Base-by-base conservation (phyloP, 2,888 invertebrate species). In the Apoda limacodes region DNA sequence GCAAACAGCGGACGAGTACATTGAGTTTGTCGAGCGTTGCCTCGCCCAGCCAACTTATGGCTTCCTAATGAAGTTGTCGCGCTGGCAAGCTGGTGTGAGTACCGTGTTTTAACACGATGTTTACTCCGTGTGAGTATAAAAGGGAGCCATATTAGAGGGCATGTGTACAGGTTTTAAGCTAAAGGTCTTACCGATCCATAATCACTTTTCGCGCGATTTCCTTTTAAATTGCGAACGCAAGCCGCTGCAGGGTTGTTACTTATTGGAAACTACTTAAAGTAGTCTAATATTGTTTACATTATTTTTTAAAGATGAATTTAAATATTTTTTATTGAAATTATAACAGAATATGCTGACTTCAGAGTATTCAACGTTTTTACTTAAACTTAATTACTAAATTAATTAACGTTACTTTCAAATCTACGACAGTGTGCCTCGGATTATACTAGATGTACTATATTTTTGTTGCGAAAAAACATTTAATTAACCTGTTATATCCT, bases 51-150 rank as follows among this genome's bases (percentile, higher is more conserved):
- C 58, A 52, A 57, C 66, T 65, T 71, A 70, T 60, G 66, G 66
- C 64, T 70, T 71, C 67, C 59, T 72, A 74, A 72, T 66, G 66
- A 74, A 72, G 65, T 70, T 70, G 69, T 62, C 60, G 59, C 50
- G 43, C 17, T 17, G 5, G 17, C 17, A 17, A 17, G 5, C 17
- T 6, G 17, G 12, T 27, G 9, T 17, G 22, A 23, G 28, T 29
- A 29, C 17, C 7, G 17, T 17, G 17, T 17, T 17, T 17, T 17
- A 17, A 17, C 17, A 17, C 7, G 7, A 17, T n/a, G n/a, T 7
- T 22, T 4, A 11, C n/a, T 9, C n/a, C 11, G 22, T 10, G 22
- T 22, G 11, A n/a, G 11, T 22, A 22, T 9, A 22, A 9, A 5
- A 22, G 9, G 13, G 12, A 11, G 14, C 25, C 25, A 7, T 13